Evolutionary conservation across 2,113 vertebrate genomes (phyloP).

Genomic region (Peromyscus californicus): DNA sequence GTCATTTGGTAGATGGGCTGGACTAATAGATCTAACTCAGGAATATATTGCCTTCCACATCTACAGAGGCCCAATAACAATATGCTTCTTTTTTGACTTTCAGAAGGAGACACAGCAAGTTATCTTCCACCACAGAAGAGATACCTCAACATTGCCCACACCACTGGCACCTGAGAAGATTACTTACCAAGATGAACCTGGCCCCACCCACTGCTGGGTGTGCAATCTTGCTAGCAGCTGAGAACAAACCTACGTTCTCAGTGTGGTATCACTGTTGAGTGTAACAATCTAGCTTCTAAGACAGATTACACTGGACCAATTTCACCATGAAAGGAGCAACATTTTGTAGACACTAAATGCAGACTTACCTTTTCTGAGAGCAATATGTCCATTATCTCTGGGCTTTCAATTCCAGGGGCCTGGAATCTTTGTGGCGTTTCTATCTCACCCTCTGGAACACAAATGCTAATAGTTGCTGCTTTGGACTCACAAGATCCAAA

Average conservation of each 20-base stretch:
- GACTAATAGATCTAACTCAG: background rate
- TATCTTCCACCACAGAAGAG: background rate
- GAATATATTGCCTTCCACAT: background rate
- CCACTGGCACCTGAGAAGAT: background rate
- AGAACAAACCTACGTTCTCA: background rate
- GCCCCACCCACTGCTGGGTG: background rate
- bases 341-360: background rate
- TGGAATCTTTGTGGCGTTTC: background rate
- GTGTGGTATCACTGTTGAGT: background rate
- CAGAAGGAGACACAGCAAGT: background rate
- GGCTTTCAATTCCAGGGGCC: background rate
- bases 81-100: background rate
- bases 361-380: background rate
- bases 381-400: background rate
- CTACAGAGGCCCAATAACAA: background rate
- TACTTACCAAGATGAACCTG: background rate
- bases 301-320: background rate
- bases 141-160: background rate
- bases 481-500: background rate
- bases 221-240: background rate
- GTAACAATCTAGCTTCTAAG: background rate
- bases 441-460: background rate
- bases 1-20: background rate
- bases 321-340: background rate
- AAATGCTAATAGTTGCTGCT: background rate